These are phyloP conservation scores for Tokudaia muenninki DNA, from an alignment of 2,797 vertebrate species.

Conservation along the genomic window DNA sequence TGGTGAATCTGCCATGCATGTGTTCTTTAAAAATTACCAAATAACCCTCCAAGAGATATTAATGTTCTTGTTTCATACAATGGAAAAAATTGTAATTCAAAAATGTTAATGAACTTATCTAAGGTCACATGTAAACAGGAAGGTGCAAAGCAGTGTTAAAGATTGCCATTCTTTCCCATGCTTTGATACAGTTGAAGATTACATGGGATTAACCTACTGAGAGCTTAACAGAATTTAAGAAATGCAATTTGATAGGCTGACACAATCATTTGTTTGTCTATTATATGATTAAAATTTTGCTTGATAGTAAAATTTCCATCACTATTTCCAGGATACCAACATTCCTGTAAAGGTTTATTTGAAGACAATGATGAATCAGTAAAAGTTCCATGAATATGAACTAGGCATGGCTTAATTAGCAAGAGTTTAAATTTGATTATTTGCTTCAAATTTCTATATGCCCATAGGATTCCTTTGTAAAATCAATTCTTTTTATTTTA, in stretches of 20 bases:
- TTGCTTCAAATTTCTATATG: slow-evolving; percentile 34
- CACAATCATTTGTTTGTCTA: slow-evolving; percentile 34
- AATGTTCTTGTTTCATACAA: not conserved
- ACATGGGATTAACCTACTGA: not conserved
- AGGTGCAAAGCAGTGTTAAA: slow-evolving; percentile 1
- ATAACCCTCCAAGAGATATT: not conserved
- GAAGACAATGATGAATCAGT: not conserved
- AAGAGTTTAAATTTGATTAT: slow-evolving; percentile 55
- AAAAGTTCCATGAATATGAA: slow-evolving; percentile 40
- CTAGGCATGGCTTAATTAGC: not conserved
- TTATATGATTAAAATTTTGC: slow-evolving; percentile 27
- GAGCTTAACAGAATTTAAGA: slow-evolving; percentile 20
- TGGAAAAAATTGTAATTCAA: slow-evolving; percentile 48
- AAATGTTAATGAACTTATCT: slow-evolving; percentile 1
- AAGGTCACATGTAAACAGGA: slow-evolving; percentile 20
- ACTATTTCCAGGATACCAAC: slow-evolving; percentile 47
- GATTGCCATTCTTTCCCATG: slow-evolving; percentile 1
- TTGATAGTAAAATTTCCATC: not conserved
- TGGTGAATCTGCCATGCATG: not conserved
- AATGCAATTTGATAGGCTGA: slow-evolving; percentile 21
- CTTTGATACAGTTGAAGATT: not conserved
- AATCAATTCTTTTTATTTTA: not conserved
- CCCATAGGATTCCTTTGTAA: not conserved
- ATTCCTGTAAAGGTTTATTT: slow-evolving; percentile 28
- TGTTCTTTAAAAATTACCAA: slow-evolving; percentile 62